Percentiles rank a stretch among this genome's conserved stretches.
phyloP scores from a whole-genome alignment of 2,113 vertebrate species.

The Nothoprocta perdicaria region DNA sequence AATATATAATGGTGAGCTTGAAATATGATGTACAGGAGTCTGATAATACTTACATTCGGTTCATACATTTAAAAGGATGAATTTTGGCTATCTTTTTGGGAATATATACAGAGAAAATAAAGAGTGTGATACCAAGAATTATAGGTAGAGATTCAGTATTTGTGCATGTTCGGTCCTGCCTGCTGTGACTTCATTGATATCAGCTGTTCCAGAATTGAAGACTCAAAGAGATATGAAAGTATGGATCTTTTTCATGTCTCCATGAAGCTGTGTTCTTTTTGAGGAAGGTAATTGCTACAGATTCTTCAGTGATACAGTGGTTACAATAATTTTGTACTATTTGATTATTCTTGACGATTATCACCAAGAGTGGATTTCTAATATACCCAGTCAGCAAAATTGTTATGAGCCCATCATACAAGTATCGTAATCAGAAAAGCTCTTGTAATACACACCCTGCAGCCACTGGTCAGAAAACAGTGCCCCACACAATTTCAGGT shows the following conservation, averaged over 20 bases:
- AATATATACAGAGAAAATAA: neutral
- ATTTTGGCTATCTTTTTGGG: neutral
- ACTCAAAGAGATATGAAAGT: neutral
- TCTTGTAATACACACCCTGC: too few relatives aligned
- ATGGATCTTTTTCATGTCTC: neutral
- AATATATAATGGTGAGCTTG: neutral
- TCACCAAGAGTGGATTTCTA: too few relatives aligned
- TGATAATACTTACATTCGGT: neutral
- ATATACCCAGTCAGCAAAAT: too few relatives aligned
- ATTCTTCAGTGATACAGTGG: neutral
- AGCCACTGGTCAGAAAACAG: neutral
- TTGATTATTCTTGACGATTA: too few relatives aligned
- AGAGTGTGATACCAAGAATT: neutral
- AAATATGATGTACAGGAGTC: neutral
- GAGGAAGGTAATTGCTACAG: neutral
- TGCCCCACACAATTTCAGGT: too few relatives aligned
- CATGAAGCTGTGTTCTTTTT: accelerated
- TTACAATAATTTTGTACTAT: neutral
- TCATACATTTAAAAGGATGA: neutral
- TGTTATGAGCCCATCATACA: neutral
- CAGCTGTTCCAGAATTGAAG: neutral
- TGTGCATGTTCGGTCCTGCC: neutral
- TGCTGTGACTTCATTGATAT: neutral
- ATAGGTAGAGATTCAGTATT: neutral
- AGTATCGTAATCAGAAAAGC: too few relatives aligned